Conservation (phyloP, 1,140 invertebrate species). For the Ditylenchus dipsaci region DNA sequence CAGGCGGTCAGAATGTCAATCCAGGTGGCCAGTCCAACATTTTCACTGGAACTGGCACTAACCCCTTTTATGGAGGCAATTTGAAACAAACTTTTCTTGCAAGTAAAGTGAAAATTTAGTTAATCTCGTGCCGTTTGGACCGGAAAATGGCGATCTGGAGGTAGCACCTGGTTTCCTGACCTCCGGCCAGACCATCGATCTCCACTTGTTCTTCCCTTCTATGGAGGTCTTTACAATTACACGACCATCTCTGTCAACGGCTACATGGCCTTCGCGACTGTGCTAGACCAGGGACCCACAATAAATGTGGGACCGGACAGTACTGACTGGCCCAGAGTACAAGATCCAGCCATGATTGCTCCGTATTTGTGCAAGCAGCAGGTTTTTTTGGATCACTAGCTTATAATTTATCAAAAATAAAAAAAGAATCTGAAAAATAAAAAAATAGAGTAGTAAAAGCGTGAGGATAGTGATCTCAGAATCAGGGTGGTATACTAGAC, state of each 20-base stretch:
- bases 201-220: constrained; percentile 57
- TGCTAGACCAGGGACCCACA: constrained; percentile 57
- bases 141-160: constrained; percentile 49
- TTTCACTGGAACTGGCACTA: constrained; percentile 42
- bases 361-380: constrained; percentile 57
- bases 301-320: constrained; percentile 54
- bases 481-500: no score
- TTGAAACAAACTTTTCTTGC: neutral
- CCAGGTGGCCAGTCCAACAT: constrained; percentile 16
- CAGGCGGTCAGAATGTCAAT: constrained; percentile 1
- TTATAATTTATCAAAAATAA: no score
- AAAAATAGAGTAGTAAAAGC: no score
- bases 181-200: constrained; percentile 56
- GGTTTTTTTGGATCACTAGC: constrained; percentile 13
- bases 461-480: no score
- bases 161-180: constrained; percentile 56
- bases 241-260: constrained; percentile 58
- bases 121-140: constrained; percentile 45
- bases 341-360: constrained; percentile 58
- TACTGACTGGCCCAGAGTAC: constrained; percentile 55
- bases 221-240: constrained; percentile 58
- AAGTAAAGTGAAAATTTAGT: constrained; percentile 25
- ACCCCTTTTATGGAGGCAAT: constrained; percentile 39
- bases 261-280: constrained; percentile 55
- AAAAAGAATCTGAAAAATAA: no score